Conservation (phyloP, 1,140 invertebrate species). For the Gonatopus flavifemur region DNA sequence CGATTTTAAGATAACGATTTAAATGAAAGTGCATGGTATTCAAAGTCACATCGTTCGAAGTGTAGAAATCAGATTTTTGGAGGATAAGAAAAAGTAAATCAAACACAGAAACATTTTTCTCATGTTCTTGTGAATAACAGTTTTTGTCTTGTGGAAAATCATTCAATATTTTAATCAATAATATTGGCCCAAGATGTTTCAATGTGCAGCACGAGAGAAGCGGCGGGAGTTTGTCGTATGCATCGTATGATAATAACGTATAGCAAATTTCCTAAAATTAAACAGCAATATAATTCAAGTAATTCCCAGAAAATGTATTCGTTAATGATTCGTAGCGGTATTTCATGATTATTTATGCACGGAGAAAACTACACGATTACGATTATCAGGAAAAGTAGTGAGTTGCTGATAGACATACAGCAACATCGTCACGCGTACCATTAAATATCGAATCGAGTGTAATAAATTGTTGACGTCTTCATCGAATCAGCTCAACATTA, state of each 20-base stretch:
- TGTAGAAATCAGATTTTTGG: constrained; percentile 27
- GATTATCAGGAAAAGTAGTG: no score
- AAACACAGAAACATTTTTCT: constrained; percentile 23
- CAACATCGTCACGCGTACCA: no score
- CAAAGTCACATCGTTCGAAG: constrained; percentile 25
- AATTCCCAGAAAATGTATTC: constrained; percentile 5
- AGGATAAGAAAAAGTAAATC: constrained; percentile 36
- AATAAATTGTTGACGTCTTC: no score
- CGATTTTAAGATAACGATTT: constrained; percentile 26
- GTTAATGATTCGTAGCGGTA: not conserved
- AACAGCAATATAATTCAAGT: constrained; percentile 2
- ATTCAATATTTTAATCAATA: constrained; percentile 34
- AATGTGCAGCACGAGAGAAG: constrained; percentile 30
- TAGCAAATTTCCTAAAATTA: constrained; percentile 38
- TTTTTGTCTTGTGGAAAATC: constrained; percentile 9
- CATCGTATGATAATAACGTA: constrained; percentile 25
- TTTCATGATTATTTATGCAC: no score
- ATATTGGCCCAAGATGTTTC: constrained; percentile 32
- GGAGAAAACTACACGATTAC: no score
- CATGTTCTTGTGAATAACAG: constrained; percentile 8
- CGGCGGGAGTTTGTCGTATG: constrained; percentile 28
- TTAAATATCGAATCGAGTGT: no score
- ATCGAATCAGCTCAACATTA: no score
- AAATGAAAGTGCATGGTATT: constrained; percentile 23
- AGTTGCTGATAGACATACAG: no score